These are phyloP conservation scores for Callosobruchus maculatus DNA, from an alignment of 2,888 invertebrate genomes.

Conservation along the genomic window DNA sequence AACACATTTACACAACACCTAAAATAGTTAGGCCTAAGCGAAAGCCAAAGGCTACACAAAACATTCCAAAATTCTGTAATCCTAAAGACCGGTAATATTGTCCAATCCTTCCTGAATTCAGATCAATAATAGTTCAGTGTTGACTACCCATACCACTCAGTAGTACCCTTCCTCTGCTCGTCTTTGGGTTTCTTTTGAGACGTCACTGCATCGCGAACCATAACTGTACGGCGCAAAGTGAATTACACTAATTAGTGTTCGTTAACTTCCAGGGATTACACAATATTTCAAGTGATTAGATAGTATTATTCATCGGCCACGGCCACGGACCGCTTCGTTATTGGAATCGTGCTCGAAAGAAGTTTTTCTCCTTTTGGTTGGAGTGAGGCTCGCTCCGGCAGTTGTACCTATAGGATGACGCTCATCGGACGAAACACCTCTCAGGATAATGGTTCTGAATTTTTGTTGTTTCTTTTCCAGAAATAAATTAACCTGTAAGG, in stretches of 20 bases:
- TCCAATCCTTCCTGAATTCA: too few relatives aligned
- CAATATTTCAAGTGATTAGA: not conserved
- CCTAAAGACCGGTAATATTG: too few relatives aligned
- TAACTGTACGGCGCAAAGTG: slow-evolving; percentile 24
- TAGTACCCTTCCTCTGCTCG: too few relatives aligned
- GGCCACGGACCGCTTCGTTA: not conserved
- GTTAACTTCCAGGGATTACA: not conserved
- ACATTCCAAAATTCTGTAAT: too few relatives aligned
- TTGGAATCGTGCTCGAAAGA: not conserved
- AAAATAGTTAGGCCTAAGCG: too few relatives aligned
- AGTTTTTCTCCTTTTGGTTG: not conserved
- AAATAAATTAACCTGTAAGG: too few relatives aligned
- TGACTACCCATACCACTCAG: too few relatives aligned
- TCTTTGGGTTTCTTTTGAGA: not conserved
- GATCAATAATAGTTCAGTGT: too few relatives aligned
- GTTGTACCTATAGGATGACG: not conserved
- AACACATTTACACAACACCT: too few relatives aligned
- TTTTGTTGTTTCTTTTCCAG: too few relatives aligned
- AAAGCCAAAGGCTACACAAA: too few relatives aligned
- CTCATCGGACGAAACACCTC: not conserved
- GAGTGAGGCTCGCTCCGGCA: not conserved
- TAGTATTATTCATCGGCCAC: not conserved
- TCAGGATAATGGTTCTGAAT: too few relatives aligned
- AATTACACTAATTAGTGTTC: slow-evolving; percentile 21
- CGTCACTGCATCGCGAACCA: slow-evolving; percentile 17